Percentiles rank a stretch among this genome's conserved stretches.
Conservation (phyloP, 37 sponge, comb jelly and placozoan genomes). For the Amphimedon queenslandica region DNA sequence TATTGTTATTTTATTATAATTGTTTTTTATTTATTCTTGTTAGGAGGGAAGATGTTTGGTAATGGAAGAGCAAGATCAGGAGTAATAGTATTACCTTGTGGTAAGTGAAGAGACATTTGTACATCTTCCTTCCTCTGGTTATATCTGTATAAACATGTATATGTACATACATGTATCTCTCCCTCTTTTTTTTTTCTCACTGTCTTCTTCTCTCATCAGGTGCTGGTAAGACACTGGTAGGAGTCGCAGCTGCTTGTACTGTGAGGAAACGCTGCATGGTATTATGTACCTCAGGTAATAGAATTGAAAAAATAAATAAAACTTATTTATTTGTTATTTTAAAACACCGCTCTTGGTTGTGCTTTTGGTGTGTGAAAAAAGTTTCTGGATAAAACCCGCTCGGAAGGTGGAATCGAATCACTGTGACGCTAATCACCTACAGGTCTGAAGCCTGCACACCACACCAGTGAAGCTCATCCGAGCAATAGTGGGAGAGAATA, state of each 20-base stretch:
- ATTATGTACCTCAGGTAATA: constrained; percentile 91
- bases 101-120: constrained; percentile 27
- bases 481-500: too few species aligned
- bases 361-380: too few species aligned
- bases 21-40: constrained; percentile 14
- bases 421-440: constrained; percentile 95
- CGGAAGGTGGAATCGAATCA: constrained; percentile 96
- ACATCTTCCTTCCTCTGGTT: not conserved
- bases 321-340: too few species aligned
- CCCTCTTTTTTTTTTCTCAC: too few species aligned
- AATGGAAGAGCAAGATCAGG: constrained; percentile 96
- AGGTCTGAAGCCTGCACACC: constrained; percentile 99
- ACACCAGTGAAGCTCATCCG: constrained; percentile 98
- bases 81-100: constrained; percentile 97
- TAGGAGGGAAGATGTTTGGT: constrained; percentile 99
- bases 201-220: too few species aligned
- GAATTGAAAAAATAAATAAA: too few species aligned
- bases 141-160: too few species aligned
- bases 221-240: constrained; percentile 98
- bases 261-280: constrained; percentile 88
- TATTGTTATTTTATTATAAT: not conserved
- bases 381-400: constrained; percentile 46
- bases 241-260: constrained; percentile 97
- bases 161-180: too few species aligned
- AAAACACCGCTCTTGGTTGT: too few species aligned